Conservation (phyloP, 2,888 invertebrate genomes). For the Hydropsyche betteni region DNA sequence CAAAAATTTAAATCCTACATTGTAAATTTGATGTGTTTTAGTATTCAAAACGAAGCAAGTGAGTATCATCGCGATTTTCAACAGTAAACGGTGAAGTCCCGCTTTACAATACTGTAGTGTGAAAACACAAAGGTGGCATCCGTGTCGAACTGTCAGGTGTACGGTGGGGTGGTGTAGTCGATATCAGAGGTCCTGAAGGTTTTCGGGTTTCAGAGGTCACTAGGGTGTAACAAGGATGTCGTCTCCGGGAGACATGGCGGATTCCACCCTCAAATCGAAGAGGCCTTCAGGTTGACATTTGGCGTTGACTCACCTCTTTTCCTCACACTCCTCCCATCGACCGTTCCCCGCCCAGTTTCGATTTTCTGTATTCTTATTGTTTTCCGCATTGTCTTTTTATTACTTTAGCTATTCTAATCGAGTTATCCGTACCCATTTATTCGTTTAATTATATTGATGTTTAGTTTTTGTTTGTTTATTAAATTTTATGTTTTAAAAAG, state of each 20-base stretch:
- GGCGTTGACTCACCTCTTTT: neutral
- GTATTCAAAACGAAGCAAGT: too few relatives aligned
- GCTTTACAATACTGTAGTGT: too few relatives aligned
- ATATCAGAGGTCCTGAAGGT: too few relatives aligned
- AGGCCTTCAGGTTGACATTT: slow-evolving; percentile 65
- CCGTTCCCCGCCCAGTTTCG: neutral
- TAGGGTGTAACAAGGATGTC: slow-evolving; percentile 53
- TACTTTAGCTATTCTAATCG: neutral
- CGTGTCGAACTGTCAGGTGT: too few relatives aligned
- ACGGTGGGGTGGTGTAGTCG: too few relatives aligned
- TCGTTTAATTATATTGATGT: neutral
- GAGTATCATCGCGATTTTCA: too few relatives aligned
- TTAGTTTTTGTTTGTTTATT: too few relatives aligned
- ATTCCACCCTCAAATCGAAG: slow-evolving; percentile 62
- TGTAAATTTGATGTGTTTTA: too few relatives aligned
- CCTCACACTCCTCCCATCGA: neutral
- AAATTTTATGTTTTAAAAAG: too few relatives aligned
- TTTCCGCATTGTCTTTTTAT: neutral
- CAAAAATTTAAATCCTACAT: too few relatives aligned
- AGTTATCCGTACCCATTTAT: neutral
- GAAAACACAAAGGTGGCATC: too few relatives aligned
- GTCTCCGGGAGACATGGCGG: slow-evolving; percentile 57
- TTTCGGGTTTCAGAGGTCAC: neutral
- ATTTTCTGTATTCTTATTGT: neutral
- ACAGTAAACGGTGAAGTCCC: too few relatives aligned